A percentile compares a stretch with the other conserved stretches of the same genome.
Evolutionary conservation across 23 tunicate genomes (phyloP).

Genomic region (Styela clava): DNA sequence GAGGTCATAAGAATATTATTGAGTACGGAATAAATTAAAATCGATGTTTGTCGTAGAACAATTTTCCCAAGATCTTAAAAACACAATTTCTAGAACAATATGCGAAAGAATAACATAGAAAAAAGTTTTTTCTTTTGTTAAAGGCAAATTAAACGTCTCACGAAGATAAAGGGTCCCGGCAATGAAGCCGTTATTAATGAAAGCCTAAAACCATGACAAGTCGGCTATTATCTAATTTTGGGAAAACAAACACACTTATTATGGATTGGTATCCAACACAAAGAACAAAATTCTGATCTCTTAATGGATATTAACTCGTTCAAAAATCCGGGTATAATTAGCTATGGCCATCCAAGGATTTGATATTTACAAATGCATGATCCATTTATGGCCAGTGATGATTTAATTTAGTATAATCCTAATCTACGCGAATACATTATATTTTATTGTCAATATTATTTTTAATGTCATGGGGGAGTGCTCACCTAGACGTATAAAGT

Average conservation of each 20-base stretch:
- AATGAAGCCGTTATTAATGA: constrained; percentile 18
- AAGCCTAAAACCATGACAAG: constrained; percentile 25
- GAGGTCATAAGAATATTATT: too few species aligned
- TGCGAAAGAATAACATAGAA: background rate
- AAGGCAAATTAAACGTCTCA: background rate
- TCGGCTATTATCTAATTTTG: constrained; percentile 22
- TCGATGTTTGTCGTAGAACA: background rate
- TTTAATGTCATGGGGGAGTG: background rate
- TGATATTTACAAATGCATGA: too few species aligned
- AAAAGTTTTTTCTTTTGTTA: background rate
- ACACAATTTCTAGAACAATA: background rate
- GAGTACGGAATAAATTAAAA: background rate
- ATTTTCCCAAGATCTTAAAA: background rate
- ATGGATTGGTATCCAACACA: constrained; percentile 26
- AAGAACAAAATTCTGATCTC: constrained; percentile 5
- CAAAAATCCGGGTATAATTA: too few species aligned
- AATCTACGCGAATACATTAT: background rate
- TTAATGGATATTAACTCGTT: constrained; percentile 12
- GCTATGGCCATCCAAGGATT: too few species aligned
- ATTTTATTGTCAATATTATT: background rate
- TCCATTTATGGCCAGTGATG: background rate
- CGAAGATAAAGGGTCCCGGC: background rate
- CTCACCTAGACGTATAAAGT: too few species aligned
- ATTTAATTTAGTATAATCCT: background rate
- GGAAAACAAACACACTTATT: constrained; percentile 20